Base-by-base conservation (phyloP, 2,888 invertebrate species). In the Dugesia japonica region DNA sequence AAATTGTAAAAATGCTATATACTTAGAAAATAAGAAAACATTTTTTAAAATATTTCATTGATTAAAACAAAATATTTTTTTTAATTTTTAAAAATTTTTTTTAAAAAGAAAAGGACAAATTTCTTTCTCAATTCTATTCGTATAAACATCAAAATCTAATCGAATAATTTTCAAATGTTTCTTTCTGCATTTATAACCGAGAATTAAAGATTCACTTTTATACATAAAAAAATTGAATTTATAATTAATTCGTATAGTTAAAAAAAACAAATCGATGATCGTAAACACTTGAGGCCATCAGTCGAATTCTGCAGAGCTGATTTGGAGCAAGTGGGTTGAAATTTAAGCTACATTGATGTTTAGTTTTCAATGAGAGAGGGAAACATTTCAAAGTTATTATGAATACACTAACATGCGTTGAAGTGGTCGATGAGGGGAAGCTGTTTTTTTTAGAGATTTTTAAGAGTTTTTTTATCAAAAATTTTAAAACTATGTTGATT, bases 201-300 rank as follows among this genome's bases (percentile, higher is more conserved):
- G 23, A 23, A 20, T 20, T 20, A n/a, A 1, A 20, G 56, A 56
- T 56, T 56, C 56, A 56, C 20, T 56, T 56, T 56, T 56, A 56
- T 56, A 56, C 56, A 56, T 56, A 4, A 56, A n/a, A n/a, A 56
- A 56, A 56, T 56, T 56, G 56, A 56, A 56, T 56, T 56, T 56
- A 56, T 56, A 56, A 56, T 56, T 56, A 56, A 56, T n/a, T 56
- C 56, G 4, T 31, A 7, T 31, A 31, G 7, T 38, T 38, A 38
- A n/a, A n/a, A 56, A 56, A 56, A 56, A 56, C 56, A 56, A 56
- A 56, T 56, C 56, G 56, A 56, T 56, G 56, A 56, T 56, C 56
- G 56, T n/a, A 56, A 56, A 56, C 56, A 56, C 56, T 56, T 56
- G 56, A 56, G 56, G 56, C 56, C 56, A 56, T 56, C 56, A 4